phyloP scores from a whole-genome alignment of 2,113 vertebrate species.

The Semnornis frantzii region DNA sequence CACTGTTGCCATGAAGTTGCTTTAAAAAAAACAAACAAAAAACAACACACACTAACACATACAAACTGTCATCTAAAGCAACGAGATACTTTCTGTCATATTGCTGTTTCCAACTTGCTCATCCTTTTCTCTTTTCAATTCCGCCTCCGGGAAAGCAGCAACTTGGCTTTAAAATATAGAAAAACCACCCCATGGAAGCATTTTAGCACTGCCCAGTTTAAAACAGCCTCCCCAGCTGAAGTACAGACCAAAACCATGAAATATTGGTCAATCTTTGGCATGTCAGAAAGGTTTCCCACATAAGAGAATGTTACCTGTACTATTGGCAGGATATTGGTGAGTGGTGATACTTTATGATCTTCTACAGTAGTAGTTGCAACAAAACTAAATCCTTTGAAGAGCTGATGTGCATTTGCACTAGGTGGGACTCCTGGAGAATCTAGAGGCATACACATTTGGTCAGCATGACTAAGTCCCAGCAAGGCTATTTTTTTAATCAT shows the following conservation, averaged over 20 bases:
- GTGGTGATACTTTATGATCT: conserved; percentile 89
- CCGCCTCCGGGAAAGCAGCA: not conserved
- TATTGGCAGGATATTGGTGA: conserved; percentile 89
- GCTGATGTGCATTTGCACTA: conserved; percentile 96
- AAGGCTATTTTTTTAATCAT: not conserved
- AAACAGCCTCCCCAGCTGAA: not conserved
- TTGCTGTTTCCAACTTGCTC: not conserved
- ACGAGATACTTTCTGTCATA: not conserved
- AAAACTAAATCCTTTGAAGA: conserved; percentile 99
- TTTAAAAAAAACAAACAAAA: conserved; percentile 16
- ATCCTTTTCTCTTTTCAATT: not conserved
- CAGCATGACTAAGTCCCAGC: not conserved
- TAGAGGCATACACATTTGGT: conserved; percentile 64
- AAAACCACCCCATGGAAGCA: not conserved
- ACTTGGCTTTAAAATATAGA: not conserved
- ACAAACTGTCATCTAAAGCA: not conserved
- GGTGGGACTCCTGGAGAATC: conserved; percentile 97
- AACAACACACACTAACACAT: not conserved
- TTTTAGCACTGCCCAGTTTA: not conserved
- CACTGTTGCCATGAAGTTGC: conserved; percentile 88
- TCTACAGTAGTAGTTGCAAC: conserved; percentile 90
- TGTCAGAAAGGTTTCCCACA: not conserved
- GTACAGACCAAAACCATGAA: not conserved
- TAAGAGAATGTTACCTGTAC: conserved; percentile 83
- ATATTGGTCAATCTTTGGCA: not conserved